Base-by-base conservation (phyloP, 1,140 invertebrate genomes). In the Anagrus nilaparvatae region DNA sequence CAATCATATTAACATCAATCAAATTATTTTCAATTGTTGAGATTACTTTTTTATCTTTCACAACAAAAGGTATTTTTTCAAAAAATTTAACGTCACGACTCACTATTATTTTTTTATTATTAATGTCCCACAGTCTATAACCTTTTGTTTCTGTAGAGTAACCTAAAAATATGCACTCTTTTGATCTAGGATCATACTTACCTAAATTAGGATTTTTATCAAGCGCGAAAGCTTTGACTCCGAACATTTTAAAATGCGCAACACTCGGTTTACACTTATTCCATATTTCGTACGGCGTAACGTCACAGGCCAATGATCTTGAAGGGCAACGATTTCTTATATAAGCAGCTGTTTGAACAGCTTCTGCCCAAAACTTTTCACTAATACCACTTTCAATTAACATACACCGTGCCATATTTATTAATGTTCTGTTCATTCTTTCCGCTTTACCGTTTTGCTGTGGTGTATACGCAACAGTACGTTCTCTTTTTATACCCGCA, bases 171-270 rank as follows among this genome's bases (percentile, higher is more conserved):
- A 61, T 56, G 16, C 46, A 45, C 39, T 54, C 42, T n/a, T 37
- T 32, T 25, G 56, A 44, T 36, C 63, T 65, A 5, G 48, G 19
- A 37, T 65, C 59, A 49, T 47, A 61, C 39, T 62, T 66, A 2
- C 37, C 28, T 37, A 36, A 41, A 48, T 47, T 24, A 49, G 48
- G 25, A 53, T 24, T 16, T 50, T 49, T 14, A 61, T 41, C 28
- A 5, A 44, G 62, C 29, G 69, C 44, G 24, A 59, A 58, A 1
- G 58, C 54, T 56, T 64, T n/a, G 53, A 56, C 34, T 47, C 67
- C 65, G 55, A 72, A 70, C 10, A 57, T 44, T 46, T 51, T 50
- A 6, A 69, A 33, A 46, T 69, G 40, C 16, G 36, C 46, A 2
- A 69, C 32, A 44, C 60, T 40, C 16, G 44, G 40, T 32, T 41